phyloP scores from a whole-genome alignment of 2,888 invertebrate species.

The Unio delphinus region DNA sequence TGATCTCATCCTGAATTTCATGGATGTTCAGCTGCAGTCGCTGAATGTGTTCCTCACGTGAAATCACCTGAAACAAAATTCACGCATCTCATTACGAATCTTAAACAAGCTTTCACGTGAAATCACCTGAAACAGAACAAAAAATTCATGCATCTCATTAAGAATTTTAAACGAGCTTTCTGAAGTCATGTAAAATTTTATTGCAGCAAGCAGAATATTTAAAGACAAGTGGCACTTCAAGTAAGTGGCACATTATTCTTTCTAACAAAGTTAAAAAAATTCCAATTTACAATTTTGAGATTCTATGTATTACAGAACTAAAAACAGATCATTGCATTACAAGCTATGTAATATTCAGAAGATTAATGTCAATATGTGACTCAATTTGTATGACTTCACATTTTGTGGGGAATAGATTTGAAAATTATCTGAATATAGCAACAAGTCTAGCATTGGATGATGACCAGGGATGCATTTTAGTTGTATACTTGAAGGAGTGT shows the following conservation, averaged over 20 bases:
- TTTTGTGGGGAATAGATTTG: background rate
- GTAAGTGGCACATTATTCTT: too few relatives aligned
- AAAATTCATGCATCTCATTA: background rate
- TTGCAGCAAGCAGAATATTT: too few relatives aligned
- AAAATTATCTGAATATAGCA: background rate
- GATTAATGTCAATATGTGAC: too few relatives aligned
- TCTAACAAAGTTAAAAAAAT: too few relatives aligned
- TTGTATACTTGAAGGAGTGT: too few relatives aligned
- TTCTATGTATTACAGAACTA: too few relatives aligned
- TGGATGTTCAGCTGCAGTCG: constrained; percentile 51
- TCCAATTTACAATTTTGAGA: too few relatives aligned
- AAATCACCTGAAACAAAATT: constrained; percentile 44
- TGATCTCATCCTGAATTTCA: constrained; percentile 49
- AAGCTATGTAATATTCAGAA: too few relatives aligned
- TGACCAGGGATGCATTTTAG: background rate
- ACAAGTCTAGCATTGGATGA: background rate
- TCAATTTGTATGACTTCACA: background rate
- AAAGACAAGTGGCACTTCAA: too few relatives aligned
- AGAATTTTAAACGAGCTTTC: background rate
- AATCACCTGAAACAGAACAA: constrained; percentile 37
- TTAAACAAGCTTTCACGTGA: constrained; percentile 41
- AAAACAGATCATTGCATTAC: too few relatives aligned
- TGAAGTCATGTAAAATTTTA: too few relatives aligned
- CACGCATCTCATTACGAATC: background rate
- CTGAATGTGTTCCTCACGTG: constrained; percentile 58